Evolutionary conservation across 2,888 invertebrate species (phyloP), one percentile per base, ranked within the genome.

Genomic region (Monochamus alternatus): DNA sequence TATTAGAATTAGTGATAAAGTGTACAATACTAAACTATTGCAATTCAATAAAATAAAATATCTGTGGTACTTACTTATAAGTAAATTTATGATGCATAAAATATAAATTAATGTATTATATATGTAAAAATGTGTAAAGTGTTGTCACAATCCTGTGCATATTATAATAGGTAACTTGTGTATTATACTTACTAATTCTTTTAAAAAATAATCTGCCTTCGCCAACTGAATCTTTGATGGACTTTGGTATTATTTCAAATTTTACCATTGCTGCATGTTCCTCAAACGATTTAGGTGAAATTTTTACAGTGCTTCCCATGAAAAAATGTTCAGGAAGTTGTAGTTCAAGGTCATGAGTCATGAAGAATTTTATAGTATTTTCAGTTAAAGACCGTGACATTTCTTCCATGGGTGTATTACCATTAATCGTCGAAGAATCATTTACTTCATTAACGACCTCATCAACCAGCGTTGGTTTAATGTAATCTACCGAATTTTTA

Each of bases 221-320:
- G 14, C 83, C 83, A 59, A 84, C 75, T 38, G 73, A 81, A 30
- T 74, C 75, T 4, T 74, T 60, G 2, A 86, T 12, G 65, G 87
- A 86, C 75, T 90, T 91, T 0, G 93, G 93, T 76, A 93, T 91
- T 43, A 95, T 87, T 82, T 95, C 95, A 75, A 96, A 87, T 81
- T 95, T 94, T 4, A 96, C 91, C 14, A 95, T 87, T 0, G 95
- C 94, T 0, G 95, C 96, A 76, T 92, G 93, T 71, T 94, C 94
- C 74, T 95, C 94, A 62, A 95, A 88, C 0, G 93, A 92, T 30
- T 93, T 90, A 0, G 96, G 96, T 9, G 95, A 95, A 63, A 96
- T 90, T 83, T 92, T 94, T 79, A 96, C 88, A 9, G 92, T 92
- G 0, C 94, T 93, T 7, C 95, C 95, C 60, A 94, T 92, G 85